Evolutionary conservation across 2,888 invertebrate species (phyloP).

Genomic region (Thymelicus lineola): DNA sequence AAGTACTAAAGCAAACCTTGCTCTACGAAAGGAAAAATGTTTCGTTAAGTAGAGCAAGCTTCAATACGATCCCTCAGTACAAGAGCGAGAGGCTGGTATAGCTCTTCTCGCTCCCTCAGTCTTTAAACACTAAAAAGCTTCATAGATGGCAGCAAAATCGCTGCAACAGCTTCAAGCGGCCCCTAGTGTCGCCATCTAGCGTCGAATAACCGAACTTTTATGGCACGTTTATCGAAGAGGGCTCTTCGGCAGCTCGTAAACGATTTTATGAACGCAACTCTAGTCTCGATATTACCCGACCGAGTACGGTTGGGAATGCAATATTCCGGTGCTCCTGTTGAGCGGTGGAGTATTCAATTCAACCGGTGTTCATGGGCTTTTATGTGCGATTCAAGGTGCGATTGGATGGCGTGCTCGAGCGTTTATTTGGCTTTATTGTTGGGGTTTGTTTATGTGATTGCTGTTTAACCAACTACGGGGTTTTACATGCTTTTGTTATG

Average conservation of each 20-base stretch:
- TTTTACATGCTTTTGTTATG: constrained; percentile 82
- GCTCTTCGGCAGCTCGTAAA: constrained; percentile 85
- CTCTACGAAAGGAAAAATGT: neutral
- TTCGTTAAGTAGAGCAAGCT: constrained; percentile 53
- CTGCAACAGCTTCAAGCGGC: constrained; percentile 77
- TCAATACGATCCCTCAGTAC: constrained; percentile 48
- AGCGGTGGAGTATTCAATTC: constrained; percentile 80
- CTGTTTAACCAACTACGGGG: constrained; percentile 84
- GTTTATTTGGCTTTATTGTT: constrained; percentile 85
- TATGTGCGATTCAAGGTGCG: constrained; percentile 85
- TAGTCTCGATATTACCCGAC: constrained; percentile 81
- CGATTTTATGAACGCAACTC: constrained; percentile 83
- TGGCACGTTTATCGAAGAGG: constrained; percentile 84
- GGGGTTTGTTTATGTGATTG: constrained; percentile 85
- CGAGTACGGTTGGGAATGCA: constrained; percentile 78
- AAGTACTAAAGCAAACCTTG: neutral
- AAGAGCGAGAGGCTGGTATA: constrained; percentile 51
- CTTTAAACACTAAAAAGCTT: constrained; percentile 79
- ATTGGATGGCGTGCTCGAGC: constrained; percentile 84
- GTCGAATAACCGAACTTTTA: constrained; percentile 83
- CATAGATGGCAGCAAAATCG: constrained; percentile 85
- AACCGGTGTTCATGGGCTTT: constrained; percentile 82
- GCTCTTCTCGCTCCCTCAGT: constrained; percentile 56
- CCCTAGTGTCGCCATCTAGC: constrained; percentile 84
- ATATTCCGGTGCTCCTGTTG: constrained; percentile 79